These are phyloP conservation scores for Cyphomyrus discorhynchus DNA, from an alignment of 2,113 vertebrate genomes.

Conservation along the genomic window DNA sequence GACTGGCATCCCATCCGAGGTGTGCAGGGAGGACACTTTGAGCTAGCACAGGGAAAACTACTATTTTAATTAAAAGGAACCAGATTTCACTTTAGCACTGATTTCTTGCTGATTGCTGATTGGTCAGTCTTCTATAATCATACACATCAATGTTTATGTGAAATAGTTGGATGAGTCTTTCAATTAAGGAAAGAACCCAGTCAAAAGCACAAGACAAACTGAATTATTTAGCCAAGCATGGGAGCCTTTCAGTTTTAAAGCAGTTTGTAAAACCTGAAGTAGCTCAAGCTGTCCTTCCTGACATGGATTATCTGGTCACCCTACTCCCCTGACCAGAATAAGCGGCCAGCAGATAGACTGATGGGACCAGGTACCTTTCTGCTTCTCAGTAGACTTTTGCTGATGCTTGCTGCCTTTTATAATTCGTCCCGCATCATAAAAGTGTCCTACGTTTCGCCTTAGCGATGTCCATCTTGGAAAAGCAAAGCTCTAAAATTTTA, in stretches of 20 bases:
- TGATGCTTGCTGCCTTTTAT: not conserved
- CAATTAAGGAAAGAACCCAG: not conserved
- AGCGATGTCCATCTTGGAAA: not conserved
- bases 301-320: not conserved
- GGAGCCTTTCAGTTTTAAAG: not conserved
- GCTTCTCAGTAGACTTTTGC: not conserved
- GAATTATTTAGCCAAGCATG: not conserved
- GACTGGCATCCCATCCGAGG: not conserved
- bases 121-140: not conserved
- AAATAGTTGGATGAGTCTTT: not conserved
- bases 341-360: not conserved
- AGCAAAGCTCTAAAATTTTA: not conserved
- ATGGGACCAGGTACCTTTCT: not conserved
- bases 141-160: not conserved
- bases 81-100: not conserved
- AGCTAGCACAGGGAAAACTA: not conserved
- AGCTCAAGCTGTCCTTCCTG: not conserved
- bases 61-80: not conserved
- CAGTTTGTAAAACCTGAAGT: not conserved
- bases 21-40: not conserved
- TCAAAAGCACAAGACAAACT: not conserved
- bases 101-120: not conserved
- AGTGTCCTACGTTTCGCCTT: not conserved
- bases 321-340: not conserved
- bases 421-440: not conserved